Percentiles rank a stretch among this genome's conserved stretches.
Evolutionary conservation across 2,888 invertebrate genomes (phyloP).

Genomic region (Volucella inanis): DNA sequence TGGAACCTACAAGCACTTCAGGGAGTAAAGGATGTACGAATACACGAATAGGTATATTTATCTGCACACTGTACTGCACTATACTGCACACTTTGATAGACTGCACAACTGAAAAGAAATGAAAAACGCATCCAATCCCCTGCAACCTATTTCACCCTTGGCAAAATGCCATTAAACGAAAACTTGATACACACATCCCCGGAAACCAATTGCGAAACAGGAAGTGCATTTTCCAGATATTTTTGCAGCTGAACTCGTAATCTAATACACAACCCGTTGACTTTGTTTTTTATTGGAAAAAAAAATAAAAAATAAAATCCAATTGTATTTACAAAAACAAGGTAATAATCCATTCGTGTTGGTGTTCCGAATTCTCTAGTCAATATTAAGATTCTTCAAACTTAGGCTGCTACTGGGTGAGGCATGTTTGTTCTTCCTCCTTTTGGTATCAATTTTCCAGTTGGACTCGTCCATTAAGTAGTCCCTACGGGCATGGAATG

Average conservation of each 20-base stretch:
- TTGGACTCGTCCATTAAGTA: slow-evolving; percentile 85
- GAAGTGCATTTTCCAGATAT: slow-evolving; percentile 22
- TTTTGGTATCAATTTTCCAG: slow-evolving; percentile 84
- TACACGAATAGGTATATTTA: slow-evolving; percentile 7
- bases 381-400: slow-evolving; percentile 40
- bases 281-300: slow-evolving; percentile 24
- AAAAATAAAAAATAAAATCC: not conserved
- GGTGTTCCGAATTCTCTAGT: slow-evolving; percentile 12
- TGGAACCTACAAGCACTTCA: not conserved
- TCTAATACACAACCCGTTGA: not conserved
- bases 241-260: too few relatives aligned
- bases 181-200: slow-evolving; percentile 18
- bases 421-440: slow-evolving; percentile 40
- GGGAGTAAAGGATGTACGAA: too few relatives aligned
- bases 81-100: slow-evolving; percentile 24
- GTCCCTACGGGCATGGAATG: slow-evolving; percentile 82
- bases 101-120: not conserved
- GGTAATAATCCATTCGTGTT: not conserved
- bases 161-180: slow-evolving; percentile 44
- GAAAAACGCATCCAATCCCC: not conserved
- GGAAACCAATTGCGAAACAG: slow-evolving; percentile 42
- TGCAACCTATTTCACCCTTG: slow-evolving; percentile 53
- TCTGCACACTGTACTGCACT: slow-evolving; percentile 24
- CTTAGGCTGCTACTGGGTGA: slow-evolving; percentile 24
- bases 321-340: slow-evolving; percentile 18